Base-by-base conservation (phyloP, 2,797 vertebrate genomes). In the Thaleichthys pacificus region DNA sequence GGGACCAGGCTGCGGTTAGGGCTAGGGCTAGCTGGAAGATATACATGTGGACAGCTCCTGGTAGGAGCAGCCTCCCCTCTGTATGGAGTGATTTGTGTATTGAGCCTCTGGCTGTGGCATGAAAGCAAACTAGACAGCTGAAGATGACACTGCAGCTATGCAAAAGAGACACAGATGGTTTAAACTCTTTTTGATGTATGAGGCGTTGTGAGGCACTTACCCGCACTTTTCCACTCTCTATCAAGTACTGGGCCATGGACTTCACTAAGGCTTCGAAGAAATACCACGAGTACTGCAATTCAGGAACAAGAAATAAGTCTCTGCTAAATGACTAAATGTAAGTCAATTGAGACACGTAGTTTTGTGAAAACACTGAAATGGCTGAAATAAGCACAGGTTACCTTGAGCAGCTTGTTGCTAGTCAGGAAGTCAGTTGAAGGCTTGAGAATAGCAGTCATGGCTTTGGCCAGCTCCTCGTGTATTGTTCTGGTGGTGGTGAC, bases 201-300 rank as follows among this genome's bases (percentile, higher is more conserved):
- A 22, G 14, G 21, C 9, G 64, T 22, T 24, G 9, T 7, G 9
- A 24, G 1, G 17, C 15, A 8, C 95, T 78, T 91, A 99, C 98
- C 95, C 97, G 99, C 58, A 98, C 94, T 93, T 98, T 99, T 72
- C 92, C 89, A 84, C 95, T 98, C 90, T 98, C 95, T 82, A 98
- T 95, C 91, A 99, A 87, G 86, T 97, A 95, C 85, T 99, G 97
- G 76, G 96, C 97, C 97, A 99, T 98, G 79, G 98, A 99, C 87
- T 99, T 99, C 85, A 98, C 95, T 81, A 99, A 87, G 77, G 96
- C 94, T 90, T 99, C 97, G 84, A 99, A 98, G 94, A 99, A 99
- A 94, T 98, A 99, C 98, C 98, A 99, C 0, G 98, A 99, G 89
- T 98, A 99, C 98, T 99, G 87, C 60, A 90, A 74, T 28, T 82